A percentile compares a stretch with the other conserved stretches of the same genome.
These are phyloP conservation scores for Oncorhynchus mykiss DNA, from an alignment of 2,113 vertebrate genomes.

Conservation along the genomic window DNA sequence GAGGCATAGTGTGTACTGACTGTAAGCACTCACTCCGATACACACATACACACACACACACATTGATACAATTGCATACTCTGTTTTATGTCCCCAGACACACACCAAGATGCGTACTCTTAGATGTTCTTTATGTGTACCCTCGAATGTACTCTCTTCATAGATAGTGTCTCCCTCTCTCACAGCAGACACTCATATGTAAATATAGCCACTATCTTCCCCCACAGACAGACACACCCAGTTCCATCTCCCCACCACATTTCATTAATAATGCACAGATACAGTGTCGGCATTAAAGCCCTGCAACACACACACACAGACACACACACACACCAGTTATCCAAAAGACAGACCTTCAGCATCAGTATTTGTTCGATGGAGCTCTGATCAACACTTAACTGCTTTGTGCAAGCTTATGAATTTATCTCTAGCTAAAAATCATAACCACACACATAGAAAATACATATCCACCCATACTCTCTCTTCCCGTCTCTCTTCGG, in stretches of 20 bases:
- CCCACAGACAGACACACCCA: constrained; percentile 26
- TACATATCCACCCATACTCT: constrained; percentile 28
- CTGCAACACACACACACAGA: constrained; percentile 44
- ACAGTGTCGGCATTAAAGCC: constrained; percentile 63
- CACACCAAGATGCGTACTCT: no score
- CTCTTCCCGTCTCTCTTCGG: constrained; percentile 19
- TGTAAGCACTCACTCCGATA: constrained; percentile 23
- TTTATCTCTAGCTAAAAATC: constrained; percentile 40
- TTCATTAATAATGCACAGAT: constrained; percentile 69
- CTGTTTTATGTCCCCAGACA: not conserved
- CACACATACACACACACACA: constrained; percentile 5
- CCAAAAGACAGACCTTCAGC: constrained; percentile 37
- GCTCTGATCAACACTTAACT: constrained; percentile 44
- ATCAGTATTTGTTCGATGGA: constrained; percentile 41
- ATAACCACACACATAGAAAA: constrained; percentile 55
- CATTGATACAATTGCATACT: constrained; percentile 30
- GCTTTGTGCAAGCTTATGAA: constrained; percentile 42
- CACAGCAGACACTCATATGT: not conserved
- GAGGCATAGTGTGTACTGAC: constrained; percentile 29
- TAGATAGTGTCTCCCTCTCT: not conserved
- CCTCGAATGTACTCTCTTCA: not conserved
- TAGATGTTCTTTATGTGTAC: not conserved
- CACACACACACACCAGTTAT: constrained; percentile 34
- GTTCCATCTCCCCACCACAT: constrained; percentile 54
- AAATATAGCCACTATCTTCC: not conserved